phyloP scores from a whole-genome alignment of 2,888 invertebrate genomes.

The Doris montereyensis region DNA sequence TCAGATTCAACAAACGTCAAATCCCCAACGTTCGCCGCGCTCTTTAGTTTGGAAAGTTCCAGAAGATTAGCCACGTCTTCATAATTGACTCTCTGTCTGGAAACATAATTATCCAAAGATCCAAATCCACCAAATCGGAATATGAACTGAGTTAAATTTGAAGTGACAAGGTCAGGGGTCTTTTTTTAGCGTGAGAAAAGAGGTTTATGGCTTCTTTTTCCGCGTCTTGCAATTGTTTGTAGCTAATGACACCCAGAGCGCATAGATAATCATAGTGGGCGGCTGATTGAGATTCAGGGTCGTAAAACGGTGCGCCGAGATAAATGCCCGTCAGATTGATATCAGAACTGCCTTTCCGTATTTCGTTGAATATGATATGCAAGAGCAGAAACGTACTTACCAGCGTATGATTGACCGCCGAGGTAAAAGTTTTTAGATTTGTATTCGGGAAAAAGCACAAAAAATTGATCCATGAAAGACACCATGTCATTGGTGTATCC shows the following conservation, averaged over 20 bases:
- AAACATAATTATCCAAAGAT: constrained; percentile 39
- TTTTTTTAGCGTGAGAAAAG: no score
- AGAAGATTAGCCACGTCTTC: constrained; percentile 1
- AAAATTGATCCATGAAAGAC: constrained; percentile 79
- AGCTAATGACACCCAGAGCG: not conserved
- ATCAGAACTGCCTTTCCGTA: constrained; percentile 35
- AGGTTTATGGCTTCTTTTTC: no score
- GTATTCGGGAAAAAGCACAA: constrained; percentile 85
- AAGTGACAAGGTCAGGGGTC: no score
- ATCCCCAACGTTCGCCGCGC: constrained; percentile 26
- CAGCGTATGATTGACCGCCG: constrained; percentile 80
- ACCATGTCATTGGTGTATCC: constrained; percentile 19
- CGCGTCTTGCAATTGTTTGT: no score
- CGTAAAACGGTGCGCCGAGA: constrained; percentile 69
- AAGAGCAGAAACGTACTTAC: constrained; percentile 85
- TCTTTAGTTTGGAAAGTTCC: not conserved
- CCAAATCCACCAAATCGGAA: no score
- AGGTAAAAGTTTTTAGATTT: constrained; percentile 85
- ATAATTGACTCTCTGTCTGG: constrained; percentile 25
- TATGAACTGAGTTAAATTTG: no score
- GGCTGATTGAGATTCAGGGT: constrained; percentile 58
- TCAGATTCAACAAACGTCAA: constrained; percentile 10
- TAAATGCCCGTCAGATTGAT: constrained; percentile 68
- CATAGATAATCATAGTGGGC: constrained; percentile 3
- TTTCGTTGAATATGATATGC: constrained; percentile 68